Base-by-base conservation (phyloP, 2,797 vertebrate species). In the Sparidentex hasta region DNA sequence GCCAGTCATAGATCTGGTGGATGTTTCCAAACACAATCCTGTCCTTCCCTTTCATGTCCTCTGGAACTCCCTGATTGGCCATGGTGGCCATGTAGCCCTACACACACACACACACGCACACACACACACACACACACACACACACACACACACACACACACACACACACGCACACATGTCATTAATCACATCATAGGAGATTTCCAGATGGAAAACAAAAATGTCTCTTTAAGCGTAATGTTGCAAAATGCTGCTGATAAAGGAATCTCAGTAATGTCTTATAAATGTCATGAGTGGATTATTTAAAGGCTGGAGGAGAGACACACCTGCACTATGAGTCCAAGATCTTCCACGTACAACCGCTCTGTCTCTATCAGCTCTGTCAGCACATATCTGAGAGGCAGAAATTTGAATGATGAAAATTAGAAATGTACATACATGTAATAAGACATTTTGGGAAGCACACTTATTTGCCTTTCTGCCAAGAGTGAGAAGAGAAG, bases 11-110 rank as follows among this genome's bases (percentile, higher is more conserved):
- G 85, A 99, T 99, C 94, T 99, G 98, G 84, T 98, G 97, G 85
- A 99, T 97, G 94, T 99, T 99, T 92, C 98, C 98, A 87, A 99
- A 99, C 46, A 99, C 97, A 78, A 99, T 99, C 94, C 98, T 98
- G 94, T 99, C 97, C 92, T 97, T 99, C 64, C 97, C 98, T 85
- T 96, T 98, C 96, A 99, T 96, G 89, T 98, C 97, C 65, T 99
- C 98, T 1, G 98, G 97, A 68, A 98, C 96, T 0, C 97, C 97
- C 54, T 97, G 96, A 91, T 94, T 97, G 57, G 96, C 94, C 97
- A 99, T 99, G n/a, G 96, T 96, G 71, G 95, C 94, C 97, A 99
- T 98, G 87, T 99, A 99, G 80, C 98, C 98, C 98, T 99, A 67
- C 3, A 74, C 54, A 71, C 29, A 65, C 21, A 71, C 55, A 65